Evolutionary conservation across 2,888 invertebrate genomes (phyloP), one percentile per base, ranked within the genome.

Genomic region (Campoplex nolae): DNA sequence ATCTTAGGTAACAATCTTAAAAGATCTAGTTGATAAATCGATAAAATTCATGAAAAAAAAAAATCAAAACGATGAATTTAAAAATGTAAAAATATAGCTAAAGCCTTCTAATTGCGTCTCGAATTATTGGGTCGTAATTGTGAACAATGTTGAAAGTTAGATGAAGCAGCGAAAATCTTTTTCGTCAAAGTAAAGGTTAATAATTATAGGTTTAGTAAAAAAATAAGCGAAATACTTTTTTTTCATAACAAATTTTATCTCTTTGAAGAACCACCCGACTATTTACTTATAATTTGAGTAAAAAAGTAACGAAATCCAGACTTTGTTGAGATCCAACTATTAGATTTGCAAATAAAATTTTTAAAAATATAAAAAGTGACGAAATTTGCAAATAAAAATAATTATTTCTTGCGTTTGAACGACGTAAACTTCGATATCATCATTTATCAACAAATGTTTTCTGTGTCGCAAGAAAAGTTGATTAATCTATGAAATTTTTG

Each of bases 11-110:
- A 71, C 32, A 45, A 11, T 86, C 83, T 67, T 56, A 8, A 56
- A 45, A 65, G 78, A 83, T 83, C 65, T 45, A 32, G 73, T 35
- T 32, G 85, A 85, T 81, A 82, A 13, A 38, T 74, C 56, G 83
- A 79, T 83, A 3, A 62, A 82, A 23, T 23, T 73, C 45, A 8
- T 38, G 23, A 23, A 23, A 23, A 23, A 23, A 42, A 0, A 48
- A 48, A 42, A 32, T 18, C 2, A 9, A 67, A 77, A 75, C 62
- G 68, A 38, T 45, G 35, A 65, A 32, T 32, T 45, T 11, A 18
- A 28, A 62, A 51, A 65, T 32, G 42, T 32, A 23, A 35, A 74
- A 58, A 75, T 42, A 58, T 23, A 28, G 56, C 42, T 11, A 42
- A 8, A 35, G 2, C 16, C 38, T 23, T 1, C 54, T 35, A 67